These are phyloP conservation scores for Battus philenor DNA, from an alignment of 1,140 invertebrate genomes.

Conservation along the genomic window DNA sequence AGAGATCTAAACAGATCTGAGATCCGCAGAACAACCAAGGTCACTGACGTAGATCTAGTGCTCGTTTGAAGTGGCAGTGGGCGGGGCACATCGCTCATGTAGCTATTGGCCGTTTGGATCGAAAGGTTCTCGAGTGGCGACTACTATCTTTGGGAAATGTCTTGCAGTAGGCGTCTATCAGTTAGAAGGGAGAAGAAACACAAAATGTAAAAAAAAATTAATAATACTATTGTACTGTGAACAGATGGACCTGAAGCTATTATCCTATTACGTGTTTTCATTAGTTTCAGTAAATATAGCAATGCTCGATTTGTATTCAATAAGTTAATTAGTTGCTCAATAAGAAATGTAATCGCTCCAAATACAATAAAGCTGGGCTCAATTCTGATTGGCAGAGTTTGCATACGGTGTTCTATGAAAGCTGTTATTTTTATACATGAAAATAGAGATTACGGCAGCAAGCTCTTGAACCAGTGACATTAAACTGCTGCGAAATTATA, in stretches of 20 bases:
- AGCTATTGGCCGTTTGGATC: too few species aligned
- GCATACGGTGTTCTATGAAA: constrained; percentile 41
- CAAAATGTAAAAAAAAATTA: too few species aligned
- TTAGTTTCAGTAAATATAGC: constrained; percentile 1
- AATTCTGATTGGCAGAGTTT: constrained; percentile 22
- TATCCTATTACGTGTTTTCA: constrained; percentile 3
- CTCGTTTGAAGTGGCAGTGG: too few species aligned
- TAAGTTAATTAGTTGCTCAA: constrained; percentile 16
- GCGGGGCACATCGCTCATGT: too few species aligned
- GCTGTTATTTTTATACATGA: constrained; percentile 57
- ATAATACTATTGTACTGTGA: too few species aligned
- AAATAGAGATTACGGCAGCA: constrained; percentile 27
- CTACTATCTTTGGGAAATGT: too few species aligned
- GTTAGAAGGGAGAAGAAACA: too few species aligned
- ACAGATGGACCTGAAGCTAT: constrained; percentile 11
- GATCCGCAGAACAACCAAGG: too few species aligned
- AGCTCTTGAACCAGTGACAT: constrained; percentile 30
- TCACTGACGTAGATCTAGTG: too few species aligned
- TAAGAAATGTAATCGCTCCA: constrained; percentile 1
- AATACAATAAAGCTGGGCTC: constrained; percentile 25
- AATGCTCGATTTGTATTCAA: constrained; percentile 1
- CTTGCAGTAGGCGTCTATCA: too few species aligned
- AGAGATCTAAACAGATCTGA: too few species aligned
- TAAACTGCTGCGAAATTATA: constrained; percentile 33
- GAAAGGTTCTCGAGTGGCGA: too few species aligned